Conservation (phyloP, 2,888 invertebrate species). For the Endotricha flammealis region DNA sequence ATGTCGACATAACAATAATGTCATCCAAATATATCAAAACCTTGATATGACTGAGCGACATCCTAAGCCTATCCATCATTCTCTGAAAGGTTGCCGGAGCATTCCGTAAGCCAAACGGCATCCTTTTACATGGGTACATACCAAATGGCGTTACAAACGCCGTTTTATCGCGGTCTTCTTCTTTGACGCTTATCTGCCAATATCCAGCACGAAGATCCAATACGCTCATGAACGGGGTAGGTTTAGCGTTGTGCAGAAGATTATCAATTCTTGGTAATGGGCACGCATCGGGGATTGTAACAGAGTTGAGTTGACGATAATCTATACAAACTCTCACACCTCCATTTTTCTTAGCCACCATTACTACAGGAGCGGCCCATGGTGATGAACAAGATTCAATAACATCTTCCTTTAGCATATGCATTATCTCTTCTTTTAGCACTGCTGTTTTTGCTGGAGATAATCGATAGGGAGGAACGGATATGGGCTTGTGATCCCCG, state of each 20-base stretch:
- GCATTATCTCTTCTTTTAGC: background rate
- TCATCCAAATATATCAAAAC: background rate
- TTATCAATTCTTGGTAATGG: constrained; percentile 35
- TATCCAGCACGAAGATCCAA: constrained; percentile 33
- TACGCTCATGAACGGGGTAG: background rate
- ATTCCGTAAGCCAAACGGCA: constrained; percentile 33
- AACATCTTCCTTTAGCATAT: background rate
- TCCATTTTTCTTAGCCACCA: background rate
- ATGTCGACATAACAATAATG: background rate
- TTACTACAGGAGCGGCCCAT: constrained; percentile 10
- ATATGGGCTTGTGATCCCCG: constrained; percentile 19
- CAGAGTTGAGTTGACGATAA: background rate
- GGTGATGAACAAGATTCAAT: constrained; percentile 36
- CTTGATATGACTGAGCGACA: background rate
- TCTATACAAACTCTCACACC: background rate
- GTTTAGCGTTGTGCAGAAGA: constrained; percentile 28
- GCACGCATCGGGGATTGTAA: background rate
- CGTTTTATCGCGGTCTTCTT: constrained; percentile 26
- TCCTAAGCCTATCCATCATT: constrained; percentile 16
- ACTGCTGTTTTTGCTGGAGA: constrained; percentile 13
- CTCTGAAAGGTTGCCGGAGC: constrained; percentile 31
- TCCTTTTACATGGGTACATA: constrained; percentile 25
- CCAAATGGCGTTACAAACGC: constrained; percentile 29
- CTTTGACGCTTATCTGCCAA: constrained; percentile 30
- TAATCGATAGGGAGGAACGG: constrained; percentile 26